A percentile compares a stretch with the other conserved stretches of the same genome.
Conservation (phyloP, 2,888 invertebrate species). For the Drosophila algonquin region DNA sequence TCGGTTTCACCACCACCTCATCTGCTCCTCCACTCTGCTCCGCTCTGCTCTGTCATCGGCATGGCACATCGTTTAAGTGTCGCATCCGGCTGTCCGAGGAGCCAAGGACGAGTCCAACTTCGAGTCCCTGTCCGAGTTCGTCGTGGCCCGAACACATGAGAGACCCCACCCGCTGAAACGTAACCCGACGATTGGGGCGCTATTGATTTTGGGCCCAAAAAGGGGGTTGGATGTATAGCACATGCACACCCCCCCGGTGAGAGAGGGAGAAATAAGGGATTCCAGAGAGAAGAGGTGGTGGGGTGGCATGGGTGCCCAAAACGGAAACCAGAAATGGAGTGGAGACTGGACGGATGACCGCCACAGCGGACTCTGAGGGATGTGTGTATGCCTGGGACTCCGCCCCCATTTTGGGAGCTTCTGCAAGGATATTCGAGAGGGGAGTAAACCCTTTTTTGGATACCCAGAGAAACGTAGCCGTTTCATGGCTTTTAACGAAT, state of each 20-base stretch:
- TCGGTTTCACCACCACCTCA: conserved; percentile 21
- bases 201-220: conserved; percentile 66
- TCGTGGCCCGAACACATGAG: conserved; percentile 29
- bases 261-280: not conserved
- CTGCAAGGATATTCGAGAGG: not conserved
- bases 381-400: conserved; percentile 39
- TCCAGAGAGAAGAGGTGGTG: not conserved
- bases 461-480: no score
- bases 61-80: conserved; percentile 70
- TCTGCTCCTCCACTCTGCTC: not conserved
- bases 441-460: not conserved
- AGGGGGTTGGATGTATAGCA: conserved; percentile 17
- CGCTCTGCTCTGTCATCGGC: conserved; percentile 47
- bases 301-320: conserved; percentile 2
- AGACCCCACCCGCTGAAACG: conserved; percentile 7
- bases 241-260: conserved; percentile 4
- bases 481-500: not conserved
- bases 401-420: conserved; percentile 49
- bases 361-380: conserved; percentile 28
- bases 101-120: conserved; percentile 39
- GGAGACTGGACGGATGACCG: conserved; percentile 39
- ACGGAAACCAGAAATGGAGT: conserved; percentile 31
- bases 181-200: conserved; percentile 62
- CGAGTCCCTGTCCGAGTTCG: conserved; percentile 18
- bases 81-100: conserved; percentile 63